phyloP scores from a whole-genome alignment of 2,888 invertebrate genomes.

The Thumatha senex region DNA sequence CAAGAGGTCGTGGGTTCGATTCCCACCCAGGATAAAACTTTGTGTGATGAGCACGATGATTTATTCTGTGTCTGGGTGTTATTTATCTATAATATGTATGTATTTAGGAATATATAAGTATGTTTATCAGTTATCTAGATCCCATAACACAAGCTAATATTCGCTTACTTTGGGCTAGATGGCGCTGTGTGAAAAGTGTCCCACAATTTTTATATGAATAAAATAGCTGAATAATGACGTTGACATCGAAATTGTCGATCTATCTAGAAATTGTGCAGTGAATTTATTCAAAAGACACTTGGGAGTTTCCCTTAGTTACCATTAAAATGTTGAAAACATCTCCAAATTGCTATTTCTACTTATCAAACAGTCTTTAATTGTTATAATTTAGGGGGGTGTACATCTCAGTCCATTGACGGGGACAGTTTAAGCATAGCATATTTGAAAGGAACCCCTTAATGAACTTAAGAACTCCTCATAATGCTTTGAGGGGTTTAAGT shows the following conservation, averaged over 20 bases:
- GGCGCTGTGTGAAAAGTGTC: too few relatives aligned
- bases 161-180: too few relatives aligned
- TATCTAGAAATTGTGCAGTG: not conserved
- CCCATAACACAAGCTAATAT: too few relatives aligned
- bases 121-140: too few relatives aligned
- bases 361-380: constrained; percentile 58
- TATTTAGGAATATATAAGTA: too few relatives aligned
- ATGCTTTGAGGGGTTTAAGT: constrained; percentile 53
- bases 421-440: constrained; percentile 28
- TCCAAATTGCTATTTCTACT: constrained; percentile 61
- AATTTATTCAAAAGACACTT: not conserved
- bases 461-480: constrained; percentile 67
- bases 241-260: not conserved
- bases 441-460: constrained; percentile 54
- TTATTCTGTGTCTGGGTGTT: too few relatives aligned
- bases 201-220: not conserved
- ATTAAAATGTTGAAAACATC: constrained; percentile 24
- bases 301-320: not conserved
- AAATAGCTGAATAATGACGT: not conserved
- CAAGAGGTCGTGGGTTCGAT: too few relatives aligned
- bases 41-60: too few relatives aligned
- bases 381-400: constrained; percentile 54
- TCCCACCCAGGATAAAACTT: too few relatives aligned
- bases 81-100: too few relatives aligned
- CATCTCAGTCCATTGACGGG: constrained; percentile 53